Evolutionary conservation across 2,113 vertebrate species (phyloP), one percentile per base, ranked within the genome.

Genomic region (Coptodon bakossiorum): DNA sequence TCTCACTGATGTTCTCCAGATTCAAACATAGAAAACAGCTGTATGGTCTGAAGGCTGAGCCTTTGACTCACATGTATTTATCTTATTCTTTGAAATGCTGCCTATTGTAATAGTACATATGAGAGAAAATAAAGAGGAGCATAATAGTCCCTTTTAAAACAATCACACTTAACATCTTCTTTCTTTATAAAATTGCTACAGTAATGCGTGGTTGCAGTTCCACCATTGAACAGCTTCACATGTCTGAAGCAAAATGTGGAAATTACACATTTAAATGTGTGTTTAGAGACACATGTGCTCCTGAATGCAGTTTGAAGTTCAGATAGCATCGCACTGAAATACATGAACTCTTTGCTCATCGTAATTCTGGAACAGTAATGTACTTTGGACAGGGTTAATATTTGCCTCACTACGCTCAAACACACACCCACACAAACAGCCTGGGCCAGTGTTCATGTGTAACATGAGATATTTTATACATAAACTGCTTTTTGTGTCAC

Each of bases 371-470:
- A 86, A 48, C 61, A 31, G 52, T 76, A 29, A 88, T 84, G 91
- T 38, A 94, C 93, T 94, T 92, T 94, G 92, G 79, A 90, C 93
- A 80, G 86, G 89, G 89, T 92, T 91, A 94, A 93, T 93, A 87
- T 94, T 94, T 94, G 85, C 79, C 34, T 53, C 81, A 88, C 87
- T 40, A 83, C 83, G 7, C 66, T 83, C 83, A 86, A 86, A 91
- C 88, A 86, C 88, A 80, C 88, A 76, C 84, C 43, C 66, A 86
- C 59, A 82, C 86, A 27, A 19, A 88, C 88, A 68, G 22, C 17
- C 45, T 6, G 87, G 57, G 61, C 79, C 68, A 73, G 11, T 43
- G 56, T 31, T 63, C 80, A 82, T 29, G n/a, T 56, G 81, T 61
- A 31, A 83, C 50, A 12, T 3, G 14, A n/a, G 1, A n/a, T 36